Base-by-base conservation (phyloP, 35 echinoderm and acorn worm species). In the Nesometra sesokonis region DNA sequence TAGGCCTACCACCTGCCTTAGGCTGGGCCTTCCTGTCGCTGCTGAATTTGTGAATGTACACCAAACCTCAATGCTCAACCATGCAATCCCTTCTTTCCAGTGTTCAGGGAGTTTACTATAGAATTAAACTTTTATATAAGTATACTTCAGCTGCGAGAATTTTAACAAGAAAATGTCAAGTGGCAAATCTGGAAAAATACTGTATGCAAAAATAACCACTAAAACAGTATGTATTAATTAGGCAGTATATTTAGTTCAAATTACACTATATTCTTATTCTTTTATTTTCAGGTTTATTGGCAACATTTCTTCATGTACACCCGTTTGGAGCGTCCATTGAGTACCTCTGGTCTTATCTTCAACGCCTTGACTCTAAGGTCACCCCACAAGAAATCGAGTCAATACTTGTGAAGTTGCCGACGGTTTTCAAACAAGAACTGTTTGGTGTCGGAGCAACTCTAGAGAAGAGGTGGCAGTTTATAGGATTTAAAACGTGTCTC, bases 251-350 rank as follows among this genome's bases (percentile, higher is more conserved):
- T 7, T 7, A 43, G 38, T 43, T 43, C 2, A 27, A 67, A 9
- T 67, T 67, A 67, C 8, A 67, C 9, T 19, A 67, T 43, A 67
- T 33, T 84, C 31, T 84, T 31, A 77, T 30, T 83, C 23, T 33
- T 84, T 19, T 67, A 38, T 32, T 79, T 36, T 30, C 47, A 99
- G 96, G 92, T 13, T 89, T 94, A 40, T 83, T 99, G n/a, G 83
- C 87, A 36, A 99, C 90, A 32, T 99, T 99, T 34, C 96, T 99
- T 36, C 89, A 99, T 76, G 96, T 93, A 31, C 96, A 99, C 83
- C 96, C 96, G n/a, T 99, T 99, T 84, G 96, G 96, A 3, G 96
- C 96, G 38, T 99, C 96, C 0, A 89, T 93, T 0, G 96, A 99
- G n/a, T 99, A 99, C 85, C 87, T 99, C 1, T 99, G 90, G 85